Evolutionary conservation across 1,140 invertebrate species (phyloP), one percentile per base, ranked within the genome.

Genomic region (Dryas iulia): DNA sequence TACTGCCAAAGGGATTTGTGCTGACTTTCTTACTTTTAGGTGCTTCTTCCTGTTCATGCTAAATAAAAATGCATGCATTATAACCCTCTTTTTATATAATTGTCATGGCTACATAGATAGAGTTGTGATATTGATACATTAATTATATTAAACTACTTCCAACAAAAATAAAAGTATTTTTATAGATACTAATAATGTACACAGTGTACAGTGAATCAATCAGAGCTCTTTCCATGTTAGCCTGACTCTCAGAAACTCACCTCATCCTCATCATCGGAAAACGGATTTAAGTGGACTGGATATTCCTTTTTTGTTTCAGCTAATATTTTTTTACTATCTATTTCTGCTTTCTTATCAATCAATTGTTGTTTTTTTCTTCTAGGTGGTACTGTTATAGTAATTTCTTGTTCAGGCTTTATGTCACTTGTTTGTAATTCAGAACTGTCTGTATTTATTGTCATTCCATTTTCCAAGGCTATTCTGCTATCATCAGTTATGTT

Each of bases 211-310:
- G 14, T 11, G 5, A 18, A 10, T 47, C 14, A 47, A 21, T 47
- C 39, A 47, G 7, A 47, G 39, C 39, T 47, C 39, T 47, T 2
- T 47, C 39, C 21, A 21, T 47, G 39, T 47, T 7, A 8, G 14
- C 39, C 18, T 47, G 39, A 21, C 39, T 47, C 8, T 25, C 10
- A n/a, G 24, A 12, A 56, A 60, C 59, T 59, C 75, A 77, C 78
- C 74, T 83, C 87, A 39, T 91, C 91, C n/a, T 94, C 93, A 7
- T 94, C 94, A 60, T 95, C 95, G 39, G 94, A 94, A 87, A 97
- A 97, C 3, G 97, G 97, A 93, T 97, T 97, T 58, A 97, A 89
- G 72, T 95, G 94, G 54, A 94, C 93, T 0, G 96, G 96, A 92
- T 97, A 97, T 65, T 82, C 76, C 52, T 79, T 76, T 61, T 62